Evolutionary conservation across 2,113 vertebrate species (phyloP).

Genomic region (Nestor notabilis): DNA sequence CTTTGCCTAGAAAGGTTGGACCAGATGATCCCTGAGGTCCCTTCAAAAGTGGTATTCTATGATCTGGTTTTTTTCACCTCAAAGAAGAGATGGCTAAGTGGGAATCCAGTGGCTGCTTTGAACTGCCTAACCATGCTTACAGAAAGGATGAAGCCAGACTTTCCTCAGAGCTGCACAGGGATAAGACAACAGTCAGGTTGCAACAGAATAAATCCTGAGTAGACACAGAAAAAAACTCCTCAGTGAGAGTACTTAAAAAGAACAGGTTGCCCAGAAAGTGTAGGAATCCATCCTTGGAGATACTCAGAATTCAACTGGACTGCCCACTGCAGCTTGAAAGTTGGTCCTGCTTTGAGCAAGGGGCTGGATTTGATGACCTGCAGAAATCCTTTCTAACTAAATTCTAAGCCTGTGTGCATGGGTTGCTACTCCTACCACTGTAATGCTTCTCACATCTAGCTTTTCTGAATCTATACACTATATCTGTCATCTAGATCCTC

Average conservation of each 20-base stretch:
- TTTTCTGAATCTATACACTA: slow-evolving; percentile 40
- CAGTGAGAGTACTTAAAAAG: not conserved
- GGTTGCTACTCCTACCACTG: not conserved
- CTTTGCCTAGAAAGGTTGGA: not conserved
- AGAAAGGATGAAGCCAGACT: not conserved
- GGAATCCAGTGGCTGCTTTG: not conserved
- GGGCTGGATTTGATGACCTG: not conserved
- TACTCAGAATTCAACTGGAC: not conserved
- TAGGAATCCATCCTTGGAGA: not conserved
- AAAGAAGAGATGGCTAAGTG: not conserved
- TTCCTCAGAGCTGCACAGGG: not conserved
- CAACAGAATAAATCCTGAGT: not conserved
- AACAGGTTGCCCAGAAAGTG: not conserved
- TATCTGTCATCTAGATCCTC: slow-evolving; percentile 46
- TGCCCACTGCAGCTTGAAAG: not conserved
- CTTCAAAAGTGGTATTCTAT: not conserved
- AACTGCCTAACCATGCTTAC: not conserved
- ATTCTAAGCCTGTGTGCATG: not conserved
- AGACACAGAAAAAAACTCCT: not conserved
- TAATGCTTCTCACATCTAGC: slow-evolving; percentile 6
- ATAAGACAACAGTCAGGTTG: not conserved
- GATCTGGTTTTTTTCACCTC: not conserved
- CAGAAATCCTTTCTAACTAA: not conserved
- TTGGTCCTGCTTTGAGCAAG: not conserved
- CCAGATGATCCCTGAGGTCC: not conserved